phyloP scores from a whole-genome alignment of 2,888 invertebrate genomes.

The Altica lythri region DNA sequence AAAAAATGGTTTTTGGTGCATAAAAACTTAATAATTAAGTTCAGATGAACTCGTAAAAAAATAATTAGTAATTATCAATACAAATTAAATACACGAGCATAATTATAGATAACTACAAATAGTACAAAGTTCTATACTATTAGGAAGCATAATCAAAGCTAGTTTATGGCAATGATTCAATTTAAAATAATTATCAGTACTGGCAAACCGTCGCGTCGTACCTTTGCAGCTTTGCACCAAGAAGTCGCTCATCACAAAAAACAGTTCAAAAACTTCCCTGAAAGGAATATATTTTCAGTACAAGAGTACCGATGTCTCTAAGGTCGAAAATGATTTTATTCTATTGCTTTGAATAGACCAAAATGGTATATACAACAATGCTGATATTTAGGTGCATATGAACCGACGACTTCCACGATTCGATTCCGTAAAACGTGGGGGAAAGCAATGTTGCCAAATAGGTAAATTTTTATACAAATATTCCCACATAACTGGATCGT shows the following conservation, averaged over 20 bases:
- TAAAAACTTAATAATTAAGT: too few species aligned
- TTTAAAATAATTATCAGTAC: conserved; percentile 15
- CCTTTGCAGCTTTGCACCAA: conserved; percentile 6
- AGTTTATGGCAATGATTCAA: conserved; percentile 6
- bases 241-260: neutral
- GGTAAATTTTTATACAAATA: neutral
- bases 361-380: conserved; percentile 1
- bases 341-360: neutral
- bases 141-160: conserved; percentile 2
- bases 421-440: conserved; percentile 14
- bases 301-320: conserved; percentile 33
- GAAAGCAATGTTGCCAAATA: conserved; percentile 9
- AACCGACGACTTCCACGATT: conserved; percentile 11
- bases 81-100: too few species aligned
- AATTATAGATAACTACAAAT: too few species aligned
- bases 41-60: too few species aligned
- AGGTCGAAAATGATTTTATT: conserved; percentile 21
- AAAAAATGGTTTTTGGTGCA: too few species aligned
- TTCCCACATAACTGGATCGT: neutral
- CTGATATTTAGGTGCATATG: conserved; percentile 2
- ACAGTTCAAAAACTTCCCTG: conserved; percentile 15
- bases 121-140: neutral
- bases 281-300: conserved; percentile 23
- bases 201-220: neutral
- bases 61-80: too few species aligned